phyloP scores from a whole-genome alignment of 2,888 invertebrate species.

The Sminthurinus aureus region DNA sequence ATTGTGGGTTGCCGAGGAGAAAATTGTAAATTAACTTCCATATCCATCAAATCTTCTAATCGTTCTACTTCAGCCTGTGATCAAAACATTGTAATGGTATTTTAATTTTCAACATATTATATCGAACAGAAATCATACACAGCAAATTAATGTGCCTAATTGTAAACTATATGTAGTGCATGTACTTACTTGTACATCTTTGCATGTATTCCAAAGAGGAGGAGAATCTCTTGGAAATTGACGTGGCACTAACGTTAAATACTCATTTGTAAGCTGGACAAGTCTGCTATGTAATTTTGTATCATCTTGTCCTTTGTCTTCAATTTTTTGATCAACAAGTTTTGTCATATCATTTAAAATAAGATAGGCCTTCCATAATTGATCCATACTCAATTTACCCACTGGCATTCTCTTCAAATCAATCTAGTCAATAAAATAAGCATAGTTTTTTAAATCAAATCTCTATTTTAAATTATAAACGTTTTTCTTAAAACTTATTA shows the following conservation, averaged over 20 bases:
- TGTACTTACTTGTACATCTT: conserved; percentile 75
- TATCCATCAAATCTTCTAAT: conserved; percentile 91
- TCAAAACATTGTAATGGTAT: background rate
- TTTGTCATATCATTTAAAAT: conserved; percentile 70
- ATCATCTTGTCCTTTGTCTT: conserved; percentile 64
- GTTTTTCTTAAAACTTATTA: no score
- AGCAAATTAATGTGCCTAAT: background rate
- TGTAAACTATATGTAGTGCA: conserved; percentile 30
- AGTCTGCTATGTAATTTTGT: conserved; percentile 65
- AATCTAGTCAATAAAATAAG: conserved; percentile 65
- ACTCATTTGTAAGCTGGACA: conserved; percentile 88
- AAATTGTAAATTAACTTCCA: conserved; percentile 93
- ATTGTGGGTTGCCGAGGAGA: conserved; percentile 72
- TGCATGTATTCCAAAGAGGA: conserved; percentile 79
- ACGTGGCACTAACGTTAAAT: conserved; percentile 96
- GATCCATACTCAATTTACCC: conserved; percentile 91
- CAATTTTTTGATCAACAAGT: conserved; percentile 65
- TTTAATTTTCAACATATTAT: no score
- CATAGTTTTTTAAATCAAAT: no score
- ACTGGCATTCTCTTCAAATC: conserved; percentile 98
- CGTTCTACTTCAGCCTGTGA: conserved; percentile 73
- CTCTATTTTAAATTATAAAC: no score
- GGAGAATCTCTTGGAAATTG: conserved; percentile 82
- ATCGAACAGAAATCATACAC: no score
- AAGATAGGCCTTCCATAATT: conserved; percentile 84